Conservation (phyloP, 1,140 invertebrate genomes). For the Zaprionus lachaisei region DNA sequence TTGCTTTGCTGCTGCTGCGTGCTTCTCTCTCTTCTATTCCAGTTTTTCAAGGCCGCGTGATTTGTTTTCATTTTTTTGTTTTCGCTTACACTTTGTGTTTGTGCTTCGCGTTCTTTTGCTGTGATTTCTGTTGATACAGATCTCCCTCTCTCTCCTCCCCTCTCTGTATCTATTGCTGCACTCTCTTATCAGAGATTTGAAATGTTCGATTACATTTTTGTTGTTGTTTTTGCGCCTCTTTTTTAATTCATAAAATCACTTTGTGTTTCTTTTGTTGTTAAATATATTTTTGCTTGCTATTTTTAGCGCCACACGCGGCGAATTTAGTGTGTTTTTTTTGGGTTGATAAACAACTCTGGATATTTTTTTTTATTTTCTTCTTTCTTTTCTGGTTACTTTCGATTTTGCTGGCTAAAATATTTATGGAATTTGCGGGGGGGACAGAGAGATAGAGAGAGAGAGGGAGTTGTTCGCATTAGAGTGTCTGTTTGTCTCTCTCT, state of each 20-base stretch:
- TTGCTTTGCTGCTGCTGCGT: constrained; percentile 34
- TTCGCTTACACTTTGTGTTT: constrained; percentile 9
- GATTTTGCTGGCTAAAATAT: constrained; percentile 51
- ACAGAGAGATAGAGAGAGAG: background rate
- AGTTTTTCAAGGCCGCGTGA: constrained; percentile 64
- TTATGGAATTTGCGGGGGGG: background rate
- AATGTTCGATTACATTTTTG: constrained; percentile 44
- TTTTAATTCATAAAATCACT: constrained; percentile 48
- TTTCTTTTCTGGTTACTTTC: constrained; percentile 40
- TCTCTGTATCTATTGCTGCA: constrained; percentile 10
- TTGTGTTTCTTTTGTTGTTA: constrained; percentile 13
- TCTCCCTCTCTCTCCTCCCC: constrained; percentile 22
- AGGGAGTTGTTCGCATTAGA: background rate
- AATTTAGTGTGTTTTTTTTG: constrained; percentile 33
- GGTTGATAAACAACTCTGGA: constrained; percentile 55
- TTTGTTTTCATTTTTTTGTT: constrained; percentile 56
- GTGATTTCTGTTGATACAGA: constrained; percentile 17
- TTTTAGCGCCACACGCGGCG: constrained; percentile 71
- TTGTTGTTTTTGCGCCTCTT: constrained; percentile 42
- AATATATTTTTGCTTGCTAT: constrained; percentile 58
- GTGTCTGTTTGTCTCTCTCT: constrained; percentile 10
- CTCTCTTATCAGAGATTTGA: constrained; percentile 46
- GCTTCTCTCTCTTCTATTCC: constrained; percentile 19
- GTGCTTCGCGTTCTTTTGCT: constrained; percentile 8
- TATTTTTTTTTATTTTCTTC: constrained; percentile 19